Evolutionary conservation across 2,888 invertebrate species (phyloP).

Genomic region (Drymonia ruficornis): DNA sequence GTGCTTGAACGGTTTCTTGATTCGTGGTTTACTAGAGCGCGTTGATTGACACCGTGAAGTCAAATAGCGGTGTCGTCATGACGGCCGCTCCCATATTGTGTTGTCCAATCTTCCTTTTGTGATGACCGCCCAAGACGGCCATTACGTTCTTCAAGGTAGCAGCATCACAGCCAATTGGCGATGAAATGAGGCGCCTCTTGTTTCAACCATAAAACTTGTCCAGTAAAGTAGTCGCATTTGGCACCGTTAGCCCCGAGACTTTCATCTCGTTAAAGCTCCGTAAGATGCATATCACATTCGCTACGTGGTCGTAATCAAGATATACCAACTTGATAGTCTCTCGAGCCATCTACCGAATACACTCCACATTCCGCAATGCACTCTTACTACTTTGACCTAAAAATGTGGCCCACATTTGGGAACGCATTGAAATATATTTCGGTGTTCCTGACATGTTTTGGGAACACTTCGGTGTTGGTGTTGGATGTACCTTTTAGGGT

Average conservation of each 20-base stretch:
- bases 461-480: not conserved
- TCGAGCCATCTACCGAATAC: not conserved
- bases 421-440: not conserved
- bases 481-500: not conserved
- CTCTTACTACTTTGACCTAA: conserved; percentile 4
- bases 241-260: conserved; percentile 1
- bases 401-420: not conserved
- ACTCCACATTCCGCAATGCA: not conserved
- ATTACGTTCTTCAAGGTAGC: too few relatives aligned
- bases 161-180: too few relatives aligned
- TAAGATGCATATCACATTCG: conserved; percentile 2
- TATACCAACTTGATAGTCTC: not conserved
- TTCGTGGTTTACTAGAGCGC: too few relatives aligned
- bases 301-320: not conserved
- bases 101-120: too few relatives aligned
- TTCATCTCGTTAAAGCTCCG: conserved; percentile 4
- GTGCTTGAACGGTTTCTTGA: too few relatives aligned
- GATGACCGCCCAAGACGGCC: too few relatives aligned
- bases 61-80: too few relatives aligned
- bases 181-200: too few relatives aligned
- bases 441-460: not conserved
- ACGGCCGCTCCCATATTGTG: too few relatives aligned
- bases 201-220: too few relatives aligned
- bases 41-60: too few relatives aligned
- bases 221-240: not conserved